Evolutionary conservation across 2,888 invertebrate genomes (phyloP), one percentile per base, ranked within the genome.

Genomic region (Galerucella nymphaeae): DNA sequence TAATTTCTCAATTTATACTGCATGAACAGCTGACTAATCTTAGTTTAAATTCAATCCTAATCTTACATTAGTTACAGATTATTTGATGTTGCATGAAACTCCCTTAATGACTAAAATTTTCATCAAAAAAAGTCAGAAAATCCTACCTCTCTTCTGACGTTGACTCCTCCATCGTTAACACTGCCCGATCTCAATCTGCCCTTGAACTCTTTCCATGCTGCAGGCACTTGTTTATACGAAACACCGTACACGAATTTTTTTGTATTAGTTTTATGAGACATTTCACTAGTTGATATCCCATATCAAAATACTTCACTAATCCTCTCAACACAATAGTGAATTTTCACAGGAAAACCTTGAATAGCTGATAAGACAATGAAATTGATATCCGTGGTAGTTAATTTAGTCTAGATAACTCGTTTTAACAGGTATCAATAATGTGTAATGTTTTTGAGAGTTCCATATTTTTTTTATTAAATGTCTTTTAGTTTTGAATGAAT

Each of bases 191-290:
- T 77, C 79, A 82, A 82, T 76, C 78, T 82, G 5, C 74, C 80
- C 71, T 74, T 81, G 23, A 84, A 74, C 55, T 84, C 85, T 66
- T 78, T 81, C 79, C 82, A 82, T 41, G 82, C 82, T 9, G 74
- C 75, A 0, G 83, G 81, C 41, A 84, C 81, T 20, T 78, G 82
- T 63, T 75, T 80, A 66, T 84, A 84, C 6, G 74, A 72, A 9
- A 79, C 75, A 63, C 78, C 77, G 11, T 78, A 78, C 0, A 75
- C 48, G 55, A 72, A 70, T 45, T 73, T 71, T 20, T 71, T 30
- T 30, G 68, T 62, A 50, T 68, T 74, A 55, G 42, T 71, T 71
- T 57, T 79, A 64, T 80, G 79, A 50, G 80, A 80, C 81, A 81
- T 81, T 57, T 59, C 53, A 57, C 20, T 45, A 8, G 16, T 23